These are phyloP conservation scores for Lagopus muta DNA, from an alignment of 2,113 vertebrate species.

Conservation along the genomic window DNA sequence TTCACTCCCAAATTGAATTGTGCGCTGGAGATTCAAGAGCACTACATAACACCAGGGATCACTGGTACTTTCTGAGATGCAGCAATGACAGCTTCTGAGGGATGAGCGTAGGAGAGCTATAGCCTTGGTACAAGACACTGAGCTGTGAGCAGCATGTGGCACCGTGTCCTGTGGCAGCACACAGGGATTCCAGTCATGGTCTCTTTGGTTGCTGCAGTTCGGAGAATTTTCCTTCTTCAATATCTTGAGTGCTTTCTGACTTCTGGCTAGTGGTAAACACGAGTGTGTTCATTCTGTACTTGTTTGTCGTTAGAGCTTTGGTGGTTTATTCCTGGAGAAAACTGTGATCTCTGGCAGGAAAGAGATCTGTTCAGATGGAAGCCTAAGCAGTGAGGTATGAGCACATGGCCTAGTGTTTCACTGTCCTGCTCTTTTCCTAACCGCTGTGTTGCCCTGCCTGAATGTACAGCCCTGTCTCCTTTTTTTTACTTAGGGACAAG, in stretches of 20 bases:
- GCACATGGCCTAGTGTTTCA: background rate
- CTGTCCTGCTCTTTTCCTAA: background rate
- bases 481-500: background rate
- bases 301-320: background rate
- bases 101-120: background rate
- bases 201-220: background rate
- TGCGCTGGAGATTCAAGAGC: background rate
- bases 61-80: background rate
- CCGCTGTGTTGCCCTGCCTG: background rate
- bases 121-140: background rate
- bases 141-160: background rate
- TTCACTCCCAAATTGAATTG: background rate
- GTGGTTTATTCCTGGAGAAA: background rate
- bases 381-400: background rate
- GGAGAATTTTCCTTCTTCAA: background rate
- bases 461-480: background rate
- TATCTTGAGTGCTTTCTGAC: background rate
- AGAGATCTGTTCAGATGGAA: background rate
- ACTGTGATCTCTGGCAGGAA: background rate
- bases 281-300: background rate
- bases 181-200: background rate
- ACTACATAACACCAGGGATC: background rate
- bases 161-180: background rate
- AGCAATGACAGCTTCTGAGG: background rate
- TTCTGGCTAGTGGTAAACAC: fast-evolving